These are phyloP conservation scores for Petrocephalus schoutedeni DNA, from an alignment of 2,797 vertebrate genomes.

Conservation along the genomic window DNA sequence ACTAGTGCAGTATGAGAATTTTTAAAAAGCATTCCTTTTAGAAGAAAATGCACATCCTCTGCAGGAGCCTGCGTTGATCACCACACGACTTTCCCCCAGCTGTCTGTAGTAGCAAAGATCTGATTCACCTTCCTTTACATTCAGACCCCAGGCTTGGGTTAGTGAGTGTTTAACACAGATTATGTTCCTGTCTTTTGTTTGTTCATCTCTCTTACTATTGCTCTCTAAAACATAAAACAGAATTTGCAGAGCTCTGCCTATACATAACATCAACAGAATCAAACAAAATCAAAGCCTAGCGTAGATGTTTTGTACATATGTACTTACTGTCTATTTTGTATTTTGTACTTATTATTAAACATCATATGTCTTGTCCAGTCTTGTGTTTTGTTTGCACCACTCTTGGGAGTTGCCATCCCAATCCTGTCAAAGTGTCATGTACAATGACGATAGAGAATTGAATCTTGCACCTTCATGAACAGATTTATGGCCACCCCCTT, in stretches of 20 bases:
- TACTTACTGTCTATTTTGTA: not conserved
- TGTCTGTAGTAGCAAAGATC: constrained; percentile 16
- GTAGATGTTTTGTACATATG: not conserved
- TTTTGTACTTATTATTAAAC: not conserved
- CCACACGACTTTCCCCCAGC: not conserved
- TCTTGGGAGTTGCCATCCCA: not conserved
- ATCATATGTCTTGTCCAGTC: not conserved
- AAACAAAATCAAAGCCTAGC: not conserved
- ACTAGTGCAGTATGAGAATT: not conserved
- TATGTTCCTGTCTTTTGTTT: no score
- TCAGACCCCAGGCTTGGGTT: not conserved
- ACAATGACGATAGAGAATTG: not conserved
- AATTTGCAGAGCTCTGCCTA: not conserved
- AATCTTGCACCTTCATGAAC: not conserved
- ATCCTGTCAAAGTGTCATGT: not conserved
- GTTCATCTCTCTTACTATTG: not conserved
- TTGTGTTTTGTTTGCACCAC: not conserved
- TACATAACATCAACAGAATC: not conserved
- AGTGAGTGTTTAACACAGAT: not conserved
- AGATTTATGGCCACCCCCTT: constrained; percentile 32
- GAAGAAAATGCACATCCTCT: not conserved
- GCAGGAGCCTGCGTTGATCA: not conserved
- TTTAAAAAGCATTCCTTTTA: not conserved
- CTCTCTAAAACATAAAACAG: not conserved
- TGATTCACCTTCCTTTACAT: constrained; percentile 14